Evolutionary conservation across 1,140 invertebrate genomes (phyloP).

Genomic region (Araneus ventricosus): DNA sequence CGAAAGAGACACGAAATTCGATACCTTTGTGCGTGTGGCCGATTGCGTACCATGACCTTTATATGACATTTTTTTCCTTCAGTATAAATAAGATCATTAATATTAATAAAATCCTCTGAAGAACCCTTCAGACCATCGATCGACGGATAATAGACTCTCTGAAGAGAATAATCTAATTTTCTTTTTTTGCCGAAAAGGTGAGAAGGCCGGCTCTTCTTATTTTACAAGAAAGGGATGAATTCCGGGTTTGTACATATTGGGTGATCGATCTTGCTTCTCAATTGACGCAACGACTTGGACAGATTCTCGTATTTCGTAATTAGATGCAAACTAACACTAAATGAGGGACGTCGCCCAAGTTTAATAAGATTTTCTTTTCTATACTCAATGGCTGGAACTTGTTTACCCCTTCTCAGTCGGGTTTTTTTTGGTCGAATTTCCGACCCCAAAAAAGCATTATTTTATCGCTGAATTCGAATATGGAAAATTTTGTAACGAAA

Average conservation of each 20-base stretch:
- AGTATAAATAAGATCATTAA: constrained; percentile 4
- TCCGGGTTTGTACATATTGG: not conserved
- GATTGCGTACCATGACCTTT: not conserved
- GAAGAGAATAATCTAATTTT: not conserved
- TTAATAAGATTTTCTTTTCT: not conserved
- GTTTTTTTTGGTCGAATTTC: too few relatives aligned
- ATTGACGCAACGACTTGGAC: not conserved
- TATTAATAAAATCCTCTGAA: constrained; percentile 25
- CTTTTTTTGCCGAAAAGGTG: not conserved
- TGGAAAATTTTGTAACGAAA: too few relatives aligned
- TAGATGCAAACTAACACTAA: not conserved
- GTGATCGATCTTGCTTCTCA: not conserved
- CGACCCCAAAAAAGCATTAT: too few relatives aligned
- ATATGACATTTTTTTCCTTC: not conserved
- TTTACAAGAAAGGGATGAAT: not conserved
- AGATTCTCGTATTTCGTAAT: not conserved
- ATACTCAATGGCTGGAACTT: too few relatives aligned
- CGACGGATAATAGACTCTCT: not conserved
- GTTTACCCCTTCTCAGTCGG: too few relatives aligned
- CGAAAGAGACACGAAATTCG: too few relatives aligned
- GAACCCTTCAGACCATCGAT: not conserved
- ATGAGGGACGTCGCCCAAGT: not conserved
- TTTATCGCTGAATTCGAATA: too few relatives aligned
- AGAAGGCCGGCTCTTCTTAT: not conserved
- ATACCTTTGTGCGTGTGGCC: too few relatives aligned